These are phyloP conservation scores for Caenorhabditis japonica DNA, from an alignment of 2,888 invertebrate genomes.

Conservation along the genomic window DNA sequence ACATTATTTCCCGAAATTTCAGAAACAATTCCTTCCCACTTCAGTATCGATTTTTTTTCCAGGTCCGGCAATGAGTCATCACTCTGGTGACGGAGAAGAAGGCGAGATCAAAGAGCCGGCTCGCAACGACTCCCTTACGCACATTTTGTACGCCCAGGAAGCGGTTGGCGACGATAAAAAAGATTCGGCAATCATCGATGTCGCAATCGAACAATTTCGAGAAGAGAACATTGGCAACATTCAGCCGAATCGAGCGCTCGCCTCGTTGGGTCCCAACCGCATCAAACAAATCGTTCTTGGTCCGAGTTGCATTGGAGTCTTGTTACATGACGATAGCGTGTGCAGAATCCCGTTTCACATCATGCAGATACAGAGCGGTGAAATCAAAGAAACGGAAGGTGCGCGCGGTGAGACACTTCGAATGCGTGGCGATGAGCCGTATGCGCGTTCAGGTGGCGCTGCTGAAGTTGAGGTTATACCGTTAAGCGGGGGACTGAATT, in stretches of 20 bases:
- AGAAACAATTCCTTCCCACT: not conserved
- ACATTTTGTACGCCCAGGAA: slow-evolving; percentile 46
- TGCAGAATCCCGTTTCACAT: slow-evolving; percentile 26
- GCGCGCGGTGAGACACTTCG: not conserved
- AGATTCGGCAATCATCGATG: slow-evolving; percentile 39
- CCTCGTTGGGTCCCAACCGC: slow-evolving; percentile 21
- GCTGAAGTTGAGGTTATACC: slow-evolving; percentile 39
- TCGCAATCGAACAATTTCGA: slow-evolving; percentile 35
- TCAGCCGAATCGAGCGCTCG: slow-evolving; percentile 5
- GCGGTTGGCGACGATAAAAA: slow-evolving; percentile 34
- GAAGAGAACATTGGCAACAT: slow-evolving; percentile 28
- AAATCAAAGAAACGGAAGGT: slow-evolving; percentile 22
- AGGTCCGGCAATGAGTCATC: slow-evolving; percentile 36
- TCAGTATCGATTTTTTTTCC: too few relatives aligned
- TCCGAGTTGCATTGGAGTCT: slow-evolving; percentile 62
- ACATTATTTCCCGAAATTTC: not conserved
- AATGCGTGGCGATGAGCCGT: slow-evolving; percentile 8
- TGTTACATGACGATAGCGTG: slow-evolving; percentile 57
- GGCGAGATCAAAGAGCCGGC: slow-evolving; percentile 5
- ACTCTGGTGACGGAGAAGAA: slow-evolving; percentile 18
- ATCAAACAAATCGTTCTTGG: slow-evolving; percentile 69
- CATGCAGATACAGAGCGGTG: slow-evolving; percentile 14
- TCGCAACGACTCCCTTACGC: slow-evolving; percentile 26
- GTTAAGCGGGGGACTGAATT: slow-evolving; percentile 39
- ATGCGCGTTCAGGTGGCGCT: slow-evolving; percentile 17